Conservation (phyloP, 2,113 vertebrate species). For the Chlorocebus sabaeus region DNA sequence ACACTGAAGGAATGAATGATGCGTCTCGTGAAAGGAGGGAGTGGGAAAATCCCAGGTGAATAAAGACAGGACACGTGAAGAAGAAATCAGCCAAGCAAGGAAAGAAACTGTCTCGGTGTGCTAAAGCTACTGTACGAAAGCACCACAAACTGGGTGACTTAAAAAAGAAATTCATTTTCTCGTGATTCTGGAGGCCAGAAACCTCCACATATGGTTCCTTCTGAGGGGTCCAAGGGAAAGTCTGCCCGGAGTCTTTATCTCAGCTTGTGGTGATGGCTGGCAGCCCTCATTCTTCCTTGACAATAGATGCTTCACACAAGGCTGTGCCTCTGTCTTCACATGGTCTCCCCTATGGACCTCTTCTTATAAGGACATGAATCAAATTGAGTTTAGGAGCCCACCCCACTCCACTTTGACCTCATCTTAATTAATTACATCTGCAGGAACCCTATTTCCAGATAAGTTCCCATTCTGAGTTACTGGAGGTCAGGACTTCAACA, state of each 20-base stretch:
- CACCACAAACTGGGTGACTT: background rate
- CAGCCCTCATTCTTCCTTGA: background rate
- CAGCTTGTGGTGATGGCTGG: background rate
- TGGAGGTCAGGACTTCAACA: background rate
- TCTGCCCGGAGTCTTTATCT: background rate
- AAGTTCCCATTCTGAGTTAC: background rate
- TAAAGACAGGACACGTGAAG: background rate
- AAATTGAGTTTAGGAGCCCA: background rate
- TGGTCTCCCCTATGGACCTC: background rate
- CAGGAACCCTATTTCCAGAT: background rate
- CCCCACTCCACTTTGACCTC: background rate
- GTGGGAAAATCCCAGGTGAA: background rate
- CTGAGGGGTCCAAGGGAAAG: background rate
- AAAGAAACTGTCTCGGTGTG: background rate
- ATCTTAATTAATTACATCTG: background rate
- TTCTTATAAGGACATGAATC: background rate
- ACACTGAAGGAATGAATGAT: background rate
- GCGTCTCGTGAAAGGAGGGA: background rate
- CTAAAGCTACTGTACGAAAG: background rate
- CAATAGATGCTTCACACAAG: background rate
- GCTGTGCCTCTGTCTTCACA: background rate
- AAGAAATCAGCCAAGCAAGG: background rate
- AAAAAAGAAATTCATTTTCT: background rate
- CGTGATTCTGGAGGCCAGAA: background rate
- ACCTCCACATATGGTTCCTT: background rate